Percentiles rank a stretch among this genome's conserved stretches.
Evolutionary conservation across 2,888 invertebrate genomes (phyloP).

Genomic region (Abrostola triplasia): DNA sequence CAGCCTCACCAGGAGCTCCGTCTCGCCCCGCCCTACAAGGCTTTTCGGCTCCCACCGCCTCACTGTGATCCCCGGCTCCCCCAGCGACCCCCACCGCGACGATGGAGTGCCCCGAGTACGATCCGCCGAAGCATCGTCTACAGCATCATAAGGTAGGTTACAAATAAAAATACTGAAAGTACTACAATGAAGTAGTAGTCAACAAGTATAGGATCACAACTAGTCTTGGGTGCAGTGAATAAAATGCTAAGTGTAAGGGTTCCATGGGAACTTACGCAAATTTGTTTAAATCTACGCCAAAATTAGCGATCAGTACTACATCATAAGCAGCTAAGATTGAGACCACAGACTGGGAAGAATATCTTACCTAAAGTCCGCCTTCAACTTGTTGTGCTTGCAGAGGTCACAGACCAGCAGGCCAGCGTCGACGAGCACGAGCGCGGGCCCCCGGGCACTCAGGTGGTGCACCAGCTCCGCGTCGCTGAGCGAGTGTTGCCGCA

Average conservation of each 20-base stretch:
- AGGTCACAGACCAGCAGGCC: constrained; percentile 90
- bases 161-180: background rate
- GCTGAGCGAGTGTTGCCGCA: constrained; percentile 85
- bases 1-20: too few species aligned
- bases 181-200: background rate
- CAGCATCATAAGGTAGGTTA: background rate
- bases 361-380: constrained; percentile 80
- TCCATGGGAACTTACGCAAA: too few species aligned
- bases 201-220: background rate
- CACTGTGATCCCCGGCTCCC: too few species aligned
- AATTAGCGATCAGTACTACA: too few species aligned
- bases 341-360: too few species aligned
- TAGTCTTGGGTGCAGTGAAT: too few species aligned
- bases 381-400: constrained; percentile 89
- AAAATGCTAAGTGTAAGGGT: too few species aligned
- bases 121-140: constrained; percentile 67
- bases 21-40: too few species aligned
- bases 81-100: constrained; percentile 87
- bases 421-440: constrained; percentile 91
- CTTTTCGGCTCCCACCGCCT: too few species aligned
- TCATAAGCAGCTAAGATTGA: too few species aligned
- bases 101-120: constrained; percentile 91
- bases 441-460: constrained; percentile 87
- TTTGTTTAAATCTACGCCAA: too few species aligned
- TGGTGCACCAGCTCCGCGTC: constrained; percentile 88